These are phyloP conservation scores for Auanema freiburgensis DNA, from an alignment of 2,888 invertebrate genomes.

Conservation along the genomic window DNA sequence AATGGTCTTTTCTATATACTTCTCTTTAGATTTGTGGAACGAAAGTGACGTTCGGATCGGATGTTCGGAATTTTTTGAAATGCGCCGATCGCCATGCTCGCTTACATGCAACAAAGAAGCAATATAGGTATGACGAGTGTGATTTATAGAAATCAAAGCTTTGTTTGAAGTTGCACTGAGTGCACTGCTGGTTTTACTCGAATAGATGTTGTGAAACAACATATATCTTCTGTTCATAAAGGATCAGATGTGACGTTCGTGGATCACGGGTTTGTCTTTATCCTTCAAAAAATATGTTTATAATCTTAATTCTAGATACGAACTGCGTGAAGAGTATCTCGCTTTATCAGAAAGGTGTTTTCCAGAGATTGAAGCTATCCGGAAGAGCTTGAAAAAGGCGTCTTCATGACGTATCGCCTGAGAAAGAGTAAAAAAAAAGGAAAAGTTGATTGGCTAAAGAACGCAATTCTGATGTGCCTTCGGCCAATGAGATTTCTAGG, in stretches of 20 bases:
- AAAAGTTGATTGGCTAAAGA: no score
- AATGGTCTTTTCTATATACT: no score
- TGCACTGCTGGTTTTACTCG: slow-evolving; percentile 33
- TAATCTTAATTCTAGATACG: slow-evolving; percentile 21
- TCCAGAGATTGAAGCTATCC: slow-evolving; percentile 28
- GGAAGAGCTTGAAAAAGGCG: slow-evolving; percentile 5
- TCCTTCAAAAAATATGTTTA: neutral
- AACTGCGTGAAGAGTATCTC: slow-evolving; percentile 35
- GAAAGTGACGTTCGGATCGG: slow-evolving; percentile 25
- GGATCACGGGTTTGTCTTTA: slow-evolving; percentile 10
- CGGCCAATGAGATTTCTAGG: no score
- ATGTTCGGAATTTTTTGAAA: slow-evolving; percentile 24
- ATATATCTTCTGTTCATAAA: slow-evolving; percentile 6
- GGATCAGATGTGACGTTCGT: slow-evolving; percentile 3
- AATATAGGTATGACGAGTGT: slow-evolving; percentile 26
- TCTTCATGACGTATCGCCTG: no score
- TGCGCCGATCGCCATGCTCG: slow-evolving; percentile 28
- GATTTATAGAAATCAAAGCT: neutral
- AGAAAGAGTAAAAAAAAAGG: no score
- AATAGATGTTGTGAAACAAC: slow-evolving; percentile 22
- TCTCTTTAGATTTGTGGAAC: no score
- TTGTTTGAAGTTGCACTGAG: slow-evolving; percentile 31
- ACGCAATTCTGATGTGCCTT: no score
- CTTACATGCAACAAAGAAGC: slow-evolving; percentile 39
- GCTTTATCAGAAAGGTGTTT: slow-evolving; percentile 31